Percentiles rank a stretch among this genome's conserved stretches.
These are phyloP conservation scores for Pelodiscus sinensis DNA, from an alignment of 2,113 vertebrate species.

Conservation along the genomic window DNA sequence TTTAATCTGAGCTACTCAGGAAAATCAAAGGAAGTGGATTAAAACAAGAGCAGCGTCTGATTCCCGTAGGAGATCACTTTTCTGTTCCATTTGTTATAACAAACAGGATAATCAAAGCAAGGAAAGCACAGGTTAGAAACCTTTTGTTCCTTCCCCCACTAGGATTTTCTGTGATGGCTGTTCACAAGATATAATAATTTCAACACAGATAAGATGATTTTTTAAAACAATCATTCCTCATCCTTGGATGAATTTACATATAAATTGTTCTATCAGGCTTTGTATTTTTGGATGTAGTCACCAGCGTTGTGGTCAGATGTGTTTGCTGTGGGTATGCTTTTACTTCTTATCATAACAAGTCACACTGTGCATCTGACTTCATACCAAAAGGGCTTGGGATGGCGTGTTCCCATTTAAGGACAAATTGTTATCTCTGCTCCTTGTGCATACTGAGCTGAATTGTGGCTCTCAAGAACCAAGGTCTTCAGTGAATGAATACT, in stretches of 20 bases:
- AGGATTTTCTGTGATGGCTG: conserved; percentile 71
- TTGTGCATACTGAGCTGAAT: background rate
- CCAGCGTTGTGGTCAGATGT: background rate
- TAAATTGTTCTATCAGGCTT: background rate
- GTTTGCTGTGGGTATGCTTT: background rate
- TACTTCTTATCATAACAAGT: background rate
- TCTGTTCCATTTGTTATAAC: conserved; percentile 73
- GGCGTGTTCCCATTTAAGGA: background rate
- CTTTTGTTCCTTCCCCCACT: conserved; percentile 37
- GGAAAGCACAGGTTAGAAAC: conserved; percentile 59
- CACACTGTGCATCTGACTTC: background rate
- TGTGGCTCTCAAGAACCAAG: background rate
- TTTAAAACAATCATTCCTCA: background rate
- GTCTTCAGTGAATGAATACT: background rate
- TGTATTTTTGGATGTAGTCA: background rate
- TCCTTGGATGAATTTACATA: conserved; percentile 6
- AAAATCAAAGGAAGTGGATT: conserved; percentile 78
- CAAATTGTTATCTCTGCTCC: background rate
- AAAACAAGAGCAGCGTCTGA: conserved; percentile 75
- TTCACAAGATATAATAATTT: conserved; percentile 65
- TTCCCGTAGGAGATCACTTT: conserved; percentile 70
- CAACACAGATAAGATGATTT: conserved; percentile 1
- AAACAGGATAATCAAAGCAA: conserved; percentile 79
- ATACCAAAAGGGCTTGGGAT: background rate
- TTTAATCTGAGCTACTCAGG: conserved; percentile 73